Evolutionary conservation across 2,888 invertebrate species (phyloP), one percentile per base, ranked within the genome.

Genomic region (Plagiodera versicolora): DNA sequence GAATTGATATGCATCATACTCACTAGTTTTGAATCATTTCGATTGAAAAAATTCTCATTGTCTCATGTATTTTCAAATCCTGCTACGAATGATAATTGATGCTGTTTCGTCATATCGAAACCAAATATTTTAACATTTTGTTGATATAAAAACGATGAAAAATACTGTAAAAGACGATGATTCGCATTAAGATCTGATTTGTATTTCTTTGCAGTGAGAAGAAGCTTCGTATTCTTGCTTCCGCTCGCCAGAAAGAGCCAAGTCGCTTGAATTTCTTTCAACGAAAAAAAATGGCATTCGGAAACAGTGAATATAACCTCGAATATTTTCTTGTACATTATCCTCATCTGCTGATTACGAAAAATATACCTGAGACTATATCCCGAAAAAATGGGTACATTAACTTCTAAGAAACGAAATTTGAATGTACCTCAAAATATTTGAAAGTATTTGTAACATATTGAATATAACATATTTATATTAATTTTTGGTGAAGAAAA

Each of bases 301-400:
- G 56, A 57, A 61, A 55, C 67, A 66, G 51, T 66, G 63, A 66
- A 58, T 63, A 64, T 64, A 49, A 67, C 72, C 72, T 69, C 69
- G 67, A 67, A 74, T 72, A 71, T 73, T 72, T 68, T 66, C 61
- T 54, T 52, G 60, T 62, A 64, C 56, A 63, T 58, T 59, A 48
- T 16, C 44, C 20, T 44, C 44, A 39, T 58, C 45, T 51, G 56
- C 63, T 59, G 52, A 60, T 58, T 57, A 64, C 60, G 18, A 52
- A 72, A 75, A 71, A 75, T 77, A 77, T 77, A 77, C 74, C 61
- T 75, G 69, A 70, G 76, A 75, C 76, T 76, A 75, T 76, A 76
- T 76, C 69, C 70, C 69, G 55, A 64, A 64, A 59, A 60, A 53
- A 61, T 66, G 66, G 65, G 65, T 59, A 64, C 67, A 56, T 52